Base-by-base conservation (phyloP, 2,113 vertebrate species). In the Tragelaphus strepsiceros region DNA sequence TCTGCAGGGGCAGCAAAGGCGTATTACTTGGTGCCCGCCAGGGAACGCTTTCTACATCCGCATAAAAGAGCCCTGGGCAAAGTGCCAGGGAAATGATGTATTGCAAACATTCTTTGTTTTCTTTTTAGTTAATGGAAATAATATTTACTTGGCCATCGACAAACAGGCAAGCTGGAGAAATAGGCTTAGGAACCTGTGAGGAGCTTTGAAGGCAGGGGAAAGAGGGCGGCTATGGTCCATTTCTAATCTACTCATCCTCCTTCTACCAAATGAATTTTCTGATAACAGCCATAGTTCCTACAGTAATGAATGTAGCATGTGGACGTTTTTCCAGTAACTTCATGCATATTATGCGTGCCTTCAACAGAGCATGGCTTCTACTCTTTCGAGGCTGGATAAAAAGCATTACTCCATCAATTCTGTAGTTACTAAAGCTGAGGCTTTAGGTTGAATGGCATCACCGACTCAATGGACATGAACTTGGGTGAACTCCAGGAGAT, bases 81-180 rank as follows among this genome's bases (percentile, higher is more conserved):
- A 61, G 53, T 0, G 54, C 94, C 93, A 95, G 78, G 85, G 54
- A 64, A 81, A 56, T 26, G 81, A 85, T 71, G 82, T 1, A 28
- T 6, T 46, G 54, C 35, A 86, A 93, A 93, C 83, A 56, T 12
- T 39, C 67, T 80, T 74, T 82, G 51, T 58, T 94, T 46, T 28
- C 94, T 88, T 89, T 67, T 64, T 26, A 53, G 87, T 88, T 93
- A 95, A 77, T 64, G 90, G 90, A 86, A 93, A 92, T 88, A 94
- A 78, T 96, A 89, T 96, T 97, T 97, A 86, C 88, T 88, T 71
- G 82, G 96, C 94, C 94, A 58, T 26, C 8, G 22, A 92, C 35
- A 96, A 82, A 90, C 7, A 90, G 67, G 56, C 35, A 9, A 51
- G 0, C 74, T 24, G 53, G 53, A 39, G 51, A 58, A 61, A 43